Evolutionary conservation across 2,797 vertebrate genomes (phyloP).

Genomic region (Balearica regulorum): DNA sequence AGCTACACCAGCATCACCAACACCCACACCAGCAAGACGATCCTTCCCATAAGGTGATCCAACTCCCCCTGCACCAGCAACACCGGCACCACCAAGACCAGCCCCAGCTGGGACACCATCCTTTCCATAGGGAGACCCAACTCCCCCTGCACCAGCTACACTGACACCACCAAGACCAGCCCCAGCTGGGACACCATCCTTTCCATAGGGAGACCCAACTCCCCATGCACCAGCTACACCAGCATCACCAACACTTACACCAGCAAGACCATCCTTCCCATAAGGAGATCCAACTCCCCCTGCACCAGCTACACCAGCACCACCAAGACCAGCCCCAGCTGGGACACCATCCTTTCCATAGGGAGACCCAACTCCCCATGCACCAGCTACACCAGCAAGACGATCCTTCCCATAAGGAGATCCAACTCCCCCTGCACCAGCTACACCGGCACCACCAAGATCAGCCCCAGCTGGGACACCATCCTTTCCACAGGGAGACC

Average conservation of each 20-base stretch:
- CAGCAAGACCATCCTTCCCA: neutral
- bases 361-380: accelerated
- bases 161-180: neutral
- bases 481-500: neutral
- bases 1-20: no score
- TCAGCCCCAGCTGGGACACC: neutral
- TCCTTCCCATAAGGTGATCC: neutral
- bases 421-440: accelerated
- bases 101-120: neutral
- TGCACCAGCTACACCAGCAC: neutral
- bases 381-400: neutral
- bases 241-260: accelerated
- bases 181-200: neutral
- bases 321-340: neutral
- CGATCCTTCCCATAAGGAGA: neutral
- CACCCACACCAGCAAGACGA: neutral
- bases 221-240: neutral
- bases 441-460: accelerated
- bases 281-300: neutral
- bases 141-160: neutral
- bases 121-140: accelerated
- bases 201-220: accelerated
- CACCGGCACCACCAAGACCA: neutral
- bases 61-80: neutral
- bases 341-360: neutral